Percentiles rank a stretch among this genome's conserved stretches.
phyloP scores from a whole-genome alignment of 2,113 vertebrate species.

The Epinephelus lanceolatus region DNA sequence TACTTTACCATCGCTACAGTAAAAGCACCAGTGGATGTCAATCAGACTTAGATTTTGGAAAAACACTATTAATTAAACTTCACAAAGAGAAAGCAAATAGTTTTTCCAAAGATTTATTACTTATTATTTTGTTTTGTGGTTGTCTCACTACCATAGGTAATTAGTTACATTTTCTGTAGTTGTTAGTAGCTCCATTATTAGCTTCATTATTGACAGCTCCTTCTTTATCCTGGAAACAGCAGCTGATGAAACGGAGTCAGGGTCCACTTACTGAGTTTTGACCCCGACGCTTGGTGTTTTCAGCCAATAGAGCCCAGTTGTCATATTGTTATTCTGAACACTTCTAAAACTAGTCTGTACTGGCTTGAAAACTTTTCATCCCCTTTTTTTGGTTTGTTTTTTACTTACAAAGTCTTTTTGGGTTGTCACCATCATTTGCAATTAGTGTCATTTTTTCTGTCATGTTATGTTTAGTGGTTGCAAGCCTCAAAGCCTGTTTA shows the following conservation, averaged over 20 bases:
- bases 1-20: neutral
- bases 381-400: too few species aligned
- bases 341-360: too few species aligned
- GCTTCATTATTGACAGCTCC: neutral
- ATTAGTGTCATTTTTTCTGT: too few species aligned
- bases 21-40: neutral
- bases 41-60: neutral
- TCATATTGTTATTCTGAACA: neutral
- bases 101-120: neutral
- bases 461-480: too few species aligned
- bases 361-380: too few species aligned
- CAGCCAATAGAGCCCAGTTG: neutral
- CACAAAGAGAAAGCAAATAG: neutral
- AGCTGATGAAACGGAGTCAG: too few species aligned
- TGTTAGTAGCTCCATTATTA: neutral
- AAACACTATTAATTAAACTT: neutral
- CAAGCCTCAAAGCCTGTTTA: too few species aligned
- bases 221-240: too few species aligned
- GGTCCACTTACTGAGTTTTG: neutral
- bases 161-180: neutral
- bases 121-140: neutral
- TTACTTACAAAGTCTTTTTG: neutral
- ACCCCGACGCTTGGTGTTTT: neutral
- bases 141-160: neutral
- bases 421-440: neutral